Evolutionary conservation across 2,888 invertebrate genomes (phyloP), one percentile per base, ranked within the genome.

Genomic region (Drosophila affinis): DNA sequence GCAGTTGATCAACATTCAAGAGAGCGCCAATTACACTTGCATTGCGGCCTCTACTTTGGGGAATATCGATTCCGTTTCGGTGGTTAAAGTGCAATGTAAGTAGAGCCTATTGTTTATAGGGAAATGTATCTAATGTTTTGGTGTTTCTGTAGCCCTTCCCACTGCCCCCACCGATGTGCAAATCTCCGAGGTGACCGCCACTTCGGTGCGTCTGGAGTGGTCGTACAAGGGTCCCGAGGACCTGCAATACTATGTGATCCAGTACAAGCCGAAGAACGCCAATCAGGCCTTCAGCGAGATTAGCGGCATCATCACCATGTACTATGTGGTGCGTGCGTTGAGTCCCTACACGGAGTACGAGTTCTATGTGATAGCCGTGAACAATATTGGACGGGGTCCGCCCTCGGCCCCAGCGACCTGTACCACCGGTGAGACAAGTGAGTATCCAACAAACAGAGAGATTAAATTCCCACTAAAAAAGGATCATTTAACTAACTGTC

Each of bases 351-450:
- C 98, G 6, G 97, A 97, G 92, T 99, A 99, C 93, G 98, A 98
- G 93, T 97, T 99, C 94, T 97, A 96, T 92, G 98, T 99, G 79
- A 96, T 98, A 82, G 98, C 98, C 27, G 97, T 97, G 60, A 99
- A 98, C 93, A 96, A 96, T 92, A 97, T 98, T 79, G 99, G 99
- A 49, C 94, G 98, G 72, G 98, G 99, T 45, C 95, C 96, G 45
- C 96, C 98, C 3, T 98, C 98, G 76, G 93, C 95, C 24, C 96
- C 98, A 0, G 96, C 96, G 51, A 95, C 97, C 90, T 96, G 98
- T 89, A 98, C 98, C 78, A 99, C 99, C 27, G 98, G 98, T 90
- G 98, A 98, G 95, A 97, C 98, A 94, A 97, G 98, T 99, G 95
- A 93, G 94, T 93, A 91, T 62, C 55, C 52, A 51, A 34, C n/a